phyloP scores from a whole-genome alignment of 1,140 invertebrate genomes.

The Samia ricini region DNA sequence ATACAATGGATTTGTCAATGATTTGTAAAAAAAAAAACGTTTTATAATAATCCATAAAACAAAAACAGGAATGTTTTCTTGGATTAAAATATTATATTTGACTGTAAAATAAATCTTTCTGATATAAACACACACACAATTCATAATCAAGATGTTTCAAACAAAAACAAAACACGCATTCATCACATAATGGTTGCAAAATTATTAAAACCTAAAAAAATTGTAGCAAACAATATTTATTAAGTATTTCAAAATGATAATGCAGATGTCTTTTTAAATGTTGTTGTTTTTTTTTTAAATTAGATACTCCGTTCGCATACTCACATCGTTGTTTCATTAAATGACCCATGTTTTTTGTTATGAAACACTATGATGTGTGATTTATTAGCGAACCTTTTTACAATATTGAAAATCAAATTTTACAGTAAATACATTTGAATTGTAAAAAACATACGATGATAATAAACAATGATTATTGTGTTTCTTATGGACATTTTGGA shows the following conservation, averaged over 20 bases:
- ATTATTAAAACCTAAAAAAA: conserved; percentile 11
- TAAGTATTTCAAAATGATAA: too few species aligned
- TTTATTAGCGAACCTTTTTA: too few species aligned
- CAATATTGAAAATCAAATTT: too few species aligned
- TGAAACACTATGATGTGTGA: too few species aligned
- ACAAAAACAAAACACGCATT: conserved; percentile 10
- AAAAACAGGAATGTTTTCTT: conserved; percentile 38
- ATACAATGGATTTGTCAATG: conserved; percentile 42
- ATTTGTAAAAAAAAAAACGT: conserved; percentile 23
- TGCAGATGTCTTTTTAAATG: too few species aligned
- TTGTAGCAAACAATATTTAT: conserved; percentile 17
- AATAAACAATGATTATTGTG: too few species aligned
- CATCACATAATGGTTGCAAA: conserved; percentile 26
- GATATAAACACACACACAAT: conserved; percentile 65
- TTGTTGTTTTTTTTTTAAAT: too few species aligned
- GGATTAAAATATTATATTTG: conserved; percentile 25
- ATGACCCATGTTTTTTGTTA: too few species aligned
- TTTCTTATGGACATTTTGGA: too few species aligned
- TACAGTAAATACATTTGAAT: too few species aligned
- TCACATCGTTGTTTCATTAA: too few species aligned
- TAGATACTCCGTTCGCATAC: not conserved
- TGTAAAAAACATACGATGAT: too few species aligned
- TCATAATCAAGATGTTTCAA: conserved; percentile 48
- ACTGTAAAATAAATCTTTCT: conserved; percentile 38
- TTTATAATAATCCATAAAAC: conserved; percentile 45